Evolutionary conservation across 2,113 vertebrate genomes (phyloP).

Genomic region (Neodontobutis hainanensis): DNA sequence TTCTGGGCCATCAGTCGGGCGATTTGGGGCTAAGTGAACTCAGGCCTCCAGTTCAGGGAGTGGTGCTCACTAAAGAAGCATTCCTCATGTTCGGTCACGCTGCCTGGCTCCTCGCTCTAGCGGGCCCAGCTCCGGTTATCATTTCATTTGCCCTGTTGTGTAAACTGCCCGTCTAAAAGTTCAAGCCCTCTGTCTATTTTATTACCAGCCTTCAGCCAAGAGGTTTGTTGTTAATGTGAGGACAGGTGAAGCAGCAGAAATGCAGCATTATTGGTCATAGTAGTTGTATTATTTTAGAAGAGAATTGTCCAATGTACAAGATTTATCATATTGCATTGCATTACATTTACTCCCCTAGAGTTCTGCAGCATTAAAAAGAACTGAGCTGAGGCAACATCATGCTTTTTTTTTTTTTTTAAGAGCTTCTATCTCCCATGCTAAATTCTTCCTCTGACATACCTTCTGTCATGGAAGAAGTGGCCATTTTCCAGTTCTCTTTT

Average conservation of each 20-base stretch:
- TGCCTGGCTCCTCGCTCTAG: constrained; percentile 45
- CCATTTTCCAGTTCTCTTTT: constrained; percentile 46
- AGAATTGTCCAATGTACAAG: background rate
- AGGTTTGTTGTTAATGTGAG: constrained; percentile 42
- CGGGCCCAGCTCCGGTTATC: constrained; percentile 49
- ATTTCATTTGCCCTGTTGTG: constrained; percentile 67
- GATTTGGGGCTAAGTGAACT: constrained; percentile 43
- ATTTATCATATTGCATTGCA: background rate
- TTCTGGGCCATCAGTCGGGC: constrained; percentile 43
- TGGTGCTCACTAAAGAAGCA: constrained; percentile 53
- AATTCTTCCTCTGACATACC: constrained; percentile 18
- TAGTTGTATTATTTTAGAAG: background rate
- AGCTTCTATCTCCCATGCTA: background rate
- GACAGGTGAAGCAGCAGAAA: constrained; percentile 36
- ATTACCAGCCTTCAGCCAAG: constrained; percentile 7
- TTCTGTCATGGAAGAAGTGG: constrained; percentile 25
- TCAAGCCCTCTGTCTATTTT: constrained; percentile 13
- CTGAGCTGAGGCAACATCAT: background rate
- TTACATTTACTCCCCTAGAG: background rate
- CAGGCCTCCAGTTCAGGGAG: constrained; percentile 50
- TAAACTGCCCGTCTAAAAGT: constrained; percentile 56
- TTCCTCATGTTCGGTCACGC: constrained; percentile 71
- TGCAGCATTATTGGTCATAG: constrained; percentile 31
- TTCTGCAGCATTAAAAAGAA: background rate
- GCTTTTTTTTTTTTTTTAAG: constrained; percentile 5